These are phyloP conservation scores for Pyrgus malvae DNA, from an alignment of 2,888 invertebrate species.

Conservation along the genomic window DNA sequence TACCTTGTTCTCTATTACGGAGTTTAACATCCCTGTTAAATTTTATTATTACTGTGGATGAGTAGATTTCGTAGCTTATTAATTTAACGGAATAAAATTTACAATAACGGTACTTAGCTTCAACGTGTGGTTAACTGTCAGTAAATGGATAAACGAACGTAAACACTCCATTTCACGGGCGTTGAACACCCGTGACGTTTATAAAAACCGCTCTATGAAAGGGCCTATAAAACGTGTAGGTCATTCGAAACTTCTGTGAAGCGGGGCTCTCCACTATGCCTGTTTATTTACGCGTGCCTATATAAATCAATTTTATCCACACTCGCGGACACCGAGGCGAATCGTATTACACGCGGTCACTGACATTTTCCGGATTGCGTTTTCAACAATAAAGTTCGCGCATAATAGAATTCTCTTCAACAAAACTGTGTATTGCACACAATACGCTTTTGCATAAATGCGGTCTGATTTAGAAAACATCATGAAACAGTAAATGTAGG, in stretches of 20 bases:
- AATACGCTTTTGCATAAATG: slow-evolving; percentile 13
- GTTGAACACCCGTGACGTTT: slow-evolving; percentile 40
- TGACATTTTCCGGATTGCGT: slow-evolving; percentile 68
- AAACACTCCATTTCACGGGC: slow-evolving; percentile 44
- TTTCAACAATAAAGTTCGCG: slow-evolving; percentile 45
- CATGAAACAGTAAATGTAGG: not conserved
- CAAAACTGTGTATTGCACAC: slow-evolving; percentile 22
- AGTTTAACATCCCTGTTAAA: slow-evolving; percentile 47
- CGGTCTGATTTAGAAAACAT: slow-evolving; percentile 10
- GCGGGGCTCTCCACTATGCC: slow-evolving; percentile 38
- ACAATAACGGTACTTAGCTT: not conserved
- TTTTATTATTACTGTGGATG: slow-evolving; percentile 31
- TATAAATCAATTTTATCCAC: slow-evolving; percentile 69
- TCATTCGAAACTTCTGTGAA: slow-evolving; percentile 36
- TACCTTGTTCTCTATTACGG: slow-evolving; percentile 55
- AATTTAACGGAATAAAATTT: not conserved
- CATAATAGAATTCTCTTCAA: slow-evolving; percentile 28
- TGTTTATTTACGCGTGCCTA: slow-evolving; percentile 30
- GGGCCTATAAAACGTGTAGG: slow-evolving; percentile 34
- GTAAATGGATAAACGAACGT: slow-evolving; percentile 31
- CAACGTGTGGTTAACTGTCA: slow-evolving; percentile 9
- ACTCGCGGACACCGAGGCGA: slow-evolving; percentile 65
- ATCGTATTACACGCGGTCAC: slow-evolving; percentile 71
- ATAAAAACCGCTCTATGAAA: slow-evolving; percentile 35
- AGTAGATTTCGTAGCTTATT: not conserved